Base-by-base conservation (phyloP, 2,797 vertebrate genomes). In the Triplophysa bombifrons region DNA sequence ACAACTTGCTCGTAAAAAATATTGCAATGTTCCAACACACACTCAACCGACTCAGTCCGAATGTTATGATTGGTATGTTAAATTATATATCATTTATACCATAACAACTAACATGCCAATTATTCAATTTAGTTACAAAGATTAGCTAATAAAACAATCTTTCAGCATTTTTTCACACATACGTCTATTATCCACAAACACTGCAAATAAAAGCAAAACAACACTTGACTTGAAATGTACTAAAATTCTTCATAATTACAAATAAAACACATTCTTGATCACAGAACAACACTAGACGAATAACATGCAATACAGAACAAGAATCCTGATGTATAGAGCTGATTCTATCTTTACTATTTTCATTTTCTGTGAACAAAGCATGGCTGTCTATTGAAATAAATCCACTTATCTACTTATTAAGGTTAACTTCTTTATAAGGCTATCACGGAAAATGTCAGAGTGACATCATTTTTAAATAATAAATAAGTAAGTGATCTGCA, bases 271-370 rank as follows among this genome's bases (percentile, higher is more conserved):
- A 48, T 56, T 12, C 11, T 22, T 10, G 14, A 53, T 64, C 34
- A 79, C 66, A 68, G 20, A 38, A 61, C 17, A 61, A 48, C 67
- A 68, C 68, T 25, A n/a, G 58, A 77, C 55, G 25, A 51, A 80
- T 72, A 27, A 55, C 84, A 85, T 84, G 80, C 78, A 81, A 51
- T 20, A 74, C 53, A 76, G 30, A 78, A 76, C 71, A 76, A 75
- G 19, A 85, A 85, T 85, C 84, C 82, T 85, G 84, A 85, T 85
- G 84, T 78, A 69, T 82, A 41, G 12, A 68, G n/a, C 34, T 58
- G 4, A 8, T 14, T 69, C 41, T 20, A 1, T 30, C 20, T 34
- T 38, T 41, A 60, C n/a, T 58, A 5, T 34, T 38, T 41, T 41
- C 41, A 6, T 66, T 58, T 30, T 12, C 46, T 1, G n/a, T 12